Evolutionary conservation across 2,888 invertebrate species (phyloP).

Genomic region (Acanthosepion lycidas): DNA sequence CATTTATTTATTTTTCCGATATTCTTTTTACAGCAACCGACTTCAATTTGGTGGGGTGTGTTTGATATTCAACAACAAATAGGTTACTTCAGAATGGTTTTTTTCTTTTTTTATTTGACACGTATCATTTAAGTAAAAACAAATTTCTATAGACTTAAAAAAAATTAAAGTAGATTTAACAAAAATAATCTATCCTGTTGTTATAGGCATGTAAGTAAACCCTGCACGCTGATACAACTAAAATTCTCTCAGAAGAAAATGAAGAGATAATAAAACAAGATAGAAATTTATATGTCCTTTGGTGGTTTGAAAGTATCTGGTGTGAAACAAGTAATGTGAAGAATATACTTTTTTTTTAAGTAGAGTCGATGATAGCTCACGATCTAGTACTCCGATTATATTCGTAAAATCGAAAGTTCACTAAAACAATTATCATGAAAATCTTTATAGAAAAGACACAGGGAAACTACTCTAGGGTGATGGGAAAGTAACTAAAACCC

Average conservation of each 20-base stretch:
- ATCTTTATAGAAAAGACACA: too few relatives aligned
- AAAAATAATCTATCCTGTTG: background rate
- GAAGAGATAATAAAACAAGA: background rate
- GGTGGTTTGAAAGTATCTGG: background rate
- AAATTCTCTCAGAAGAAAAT: background rate
- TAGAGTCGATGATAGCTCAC: background rate
- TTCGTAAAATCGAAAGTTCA: too few relatives aligned
- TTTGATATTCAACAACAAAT: background rate
- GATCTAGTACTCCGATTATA: too few relatives aligned
- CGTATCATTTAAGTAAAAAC: background rate
- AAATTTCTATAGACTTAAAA: background rate
- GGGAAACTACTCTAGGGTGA: too few relatives aligned
- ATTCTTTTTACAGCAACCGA: too few relatives aligned
- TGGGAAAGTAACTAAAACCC: too few relatives aligned
- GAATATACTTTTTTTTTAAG: background rate
- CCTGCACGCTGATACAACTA: background rate
- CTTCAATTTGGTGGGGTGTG: too few relatives aligned
- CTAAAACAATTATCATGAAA: too few relatives aligned
- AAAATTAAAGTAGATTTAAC: background rate
- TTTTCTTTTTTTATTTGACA: background rate
- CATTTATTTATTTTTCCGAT: too few relatives aligned
- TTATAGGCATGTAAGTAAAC: background rate
- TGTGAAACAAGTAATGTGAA: background rate
- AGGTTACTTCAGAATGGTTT: background rate
- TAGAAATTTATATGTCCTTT: background rate